Base-by-base conservation (phyloP, 2,888 invertebrate genomes). In the Eulithis prunata region DNA sequence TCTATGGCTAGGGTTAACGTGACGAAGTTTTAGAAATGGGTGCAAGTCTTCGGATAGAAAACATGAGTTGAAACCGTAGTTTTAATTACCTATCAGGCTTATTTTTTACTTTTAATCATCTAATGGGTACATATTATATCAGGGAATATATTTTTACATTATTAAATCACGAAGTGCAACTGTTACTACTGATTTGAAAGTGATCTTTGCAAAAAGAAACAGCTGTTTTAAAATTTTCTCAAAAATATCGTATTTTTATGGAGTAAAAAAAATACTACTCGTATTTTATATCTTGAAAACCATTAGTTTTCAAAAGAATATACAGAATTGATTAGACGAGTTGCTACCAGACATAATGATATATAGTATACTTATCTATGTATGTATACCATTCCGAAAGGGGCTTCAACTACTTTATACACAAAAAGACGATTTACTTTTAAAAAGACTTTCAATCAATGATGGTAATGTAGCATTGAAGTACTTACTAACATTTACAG, bases 31-130 rank as follows among this genome's bases (percentile, higher is more conserved):
- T 47, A 47, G 32, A 52, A 45, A 38, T 53, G 28, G 7, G 57
- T 63, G 63, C 57, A 63, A 47, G 12, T 63, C 4, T 57, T 57
- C 41, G 10, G 62, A 38, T 46, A 46, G 12, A 38, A 56, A 62
- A 52, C 63, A 38, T 53, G 53, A 63, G 47, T 57, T 57, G 46
- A 57, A 57, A n/a, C 54, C 28, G 57, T 63, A 58, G 28, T 57
- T 53, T 47, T 53, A 57, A 46, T 36, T 45, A 62, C 53, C 36
- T 53, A 13, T 28, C 32, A 6, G 36, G 13, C 28, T 52, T 46
- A 38, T 59, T 43, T 59, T 43, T 41, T 49, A 11, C 3, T 53
- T 12, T 41, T 32, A 57, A 41, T 41, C 43, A 14, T 41, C 53
- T 58, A 58, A 57, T 6, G 41, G 59, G 45, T 54, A 14, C 38